phyloP scores from a whole-genome alignment of 2,888 invertebrate species.

The Dysmachus trigonus region DNA sequence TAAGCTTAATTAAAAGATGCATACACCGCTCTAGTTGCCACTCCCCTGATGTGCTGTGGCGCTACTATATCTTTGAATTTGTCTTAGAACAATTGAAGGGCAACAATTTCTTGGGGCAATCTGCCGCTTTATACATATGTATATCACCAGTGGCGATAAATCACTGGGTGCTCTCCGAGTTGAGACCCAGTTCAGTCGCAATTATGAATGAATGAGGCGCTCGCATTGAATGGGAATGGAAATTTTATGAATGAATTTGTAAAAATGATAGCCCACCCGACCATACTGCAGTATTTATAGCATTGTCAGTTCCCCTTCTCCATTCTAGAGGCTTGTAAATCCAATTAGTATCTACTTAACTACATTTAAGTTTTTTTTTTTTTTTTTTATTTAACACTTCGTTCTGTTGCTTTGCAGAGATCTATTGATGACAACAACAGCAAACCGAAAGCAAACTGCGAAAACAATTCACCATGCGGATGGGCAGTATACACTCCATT shows the following conservation, averaged over 20 bases:
- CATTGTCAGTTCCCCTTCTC: background rate
- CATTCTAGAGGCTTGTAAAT: background rate
- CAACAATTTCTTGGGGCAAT: background rate
- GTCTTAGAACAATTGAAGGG: background rate
- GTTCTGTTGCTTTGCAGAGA: conserved; percentile 13
- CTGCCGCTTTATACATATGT: background rate
- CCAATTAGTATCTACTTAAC: background rate
- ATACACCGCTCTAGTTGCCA: background rate
- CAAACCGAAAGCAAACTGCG: conserved; percentile 26
- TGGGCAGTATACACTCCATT: conserved; percentile 70
- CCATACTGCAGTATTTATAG: background rate
- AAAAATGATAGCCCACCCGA: background rate
- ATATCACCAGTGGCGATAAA: background rate
- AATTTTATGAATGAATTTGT: conserved; percentile 38
- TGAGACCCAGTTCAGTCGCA: background rate
- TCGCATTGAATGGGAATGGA: conserved; percentile 5
- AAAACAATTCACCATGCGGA: conserved; percentile 66
- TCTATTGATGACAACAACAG: conserved; percentile 25
- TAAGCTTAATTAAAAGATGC: background rate
- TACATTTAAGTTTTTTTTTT: background rate
- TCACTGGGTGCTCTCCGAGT: background rate
- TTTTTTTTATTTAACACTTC: background rate
- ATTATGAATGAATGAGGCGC: conserved; percentile 9
- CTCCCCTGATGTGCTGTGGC: background rate
- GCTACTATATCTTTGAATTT: background rate